A percentile compares a stretch with the other conserved stretches of the same genome.
These are phyloP conservation scores for Morpho achilles DNA, from an alignment of 2,888 invertebrate species.

Conservation along the genomic window DNA sequence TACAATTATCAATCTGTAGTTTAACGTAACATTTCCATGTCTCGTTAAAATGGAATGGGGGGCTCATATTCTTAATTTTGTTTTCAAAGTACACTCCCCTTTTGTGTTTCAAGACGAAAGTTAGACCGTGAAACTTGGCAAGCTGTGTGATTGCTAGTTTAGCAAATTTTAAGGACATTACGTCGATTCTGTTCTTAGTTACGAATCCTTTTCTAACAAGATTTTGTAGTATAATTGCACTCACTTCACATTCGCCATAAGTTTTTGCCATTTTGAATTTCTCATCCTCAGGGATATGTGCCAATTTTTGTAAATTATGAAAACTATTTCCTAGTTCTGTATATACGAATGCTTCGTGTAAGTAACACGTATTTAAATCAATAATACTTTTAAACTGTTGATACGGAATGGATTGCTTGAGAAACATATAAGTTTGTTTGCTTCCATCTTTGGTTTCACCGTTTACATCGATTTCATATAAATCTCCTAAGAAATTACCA, in stretches of 20 bases:
- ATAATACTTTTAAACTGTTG: conserved; percentile 28
- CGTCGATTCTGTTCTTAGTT: conserved; percentile 31
- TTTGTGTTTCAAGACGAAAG: conserved; percentile 33
- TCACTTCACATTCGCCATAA: conserved; percentile 36
- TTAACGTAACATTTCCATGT: conserved; percentile 31
- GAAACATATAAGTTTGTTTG: conserved; percentile 45
- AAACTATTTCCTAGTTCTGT: conserved; percentile 34
- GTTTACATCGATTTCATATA: conserved; percentile 43
- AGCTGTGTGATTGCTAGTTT: conserved; percentile 34
- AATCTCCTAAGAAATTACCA: conserved; percentile 42
- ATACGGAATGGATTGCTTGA: conserved; percentile 38
- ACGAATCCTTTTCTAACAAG: conserved; percentile 38
- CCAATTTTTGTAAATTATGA: conserved; percentile 35
- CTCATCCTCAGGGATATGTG: conserved; percentile 36
- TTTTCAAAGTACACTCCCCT: conserved; percentile 29
- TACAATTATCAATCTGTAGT: conserved; percentile 30
- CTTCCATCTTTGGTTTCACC: conserved; percentile 39
- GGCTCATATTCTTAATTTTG: conserved; percentile 33
- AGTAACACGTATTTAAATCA: conserved; percentile 34
- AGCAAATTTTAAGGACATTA: conserved; percentile 34
- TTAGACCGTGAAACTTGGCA: conserved; percentile 37
- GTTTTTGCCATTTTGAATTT: conserved; percentile 37
- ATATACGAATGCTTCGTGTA: conserved; percentile 40
- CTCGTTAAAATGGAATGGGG: conserved; percentile 28
- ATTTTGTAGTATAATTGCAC: conserved; percentile 48